phyloP scores from a whole-genome alignment of 30 jellyfish, hydroid and myxozoan genomes.

The Hydractinia symbiolongicarpus region DNA sequence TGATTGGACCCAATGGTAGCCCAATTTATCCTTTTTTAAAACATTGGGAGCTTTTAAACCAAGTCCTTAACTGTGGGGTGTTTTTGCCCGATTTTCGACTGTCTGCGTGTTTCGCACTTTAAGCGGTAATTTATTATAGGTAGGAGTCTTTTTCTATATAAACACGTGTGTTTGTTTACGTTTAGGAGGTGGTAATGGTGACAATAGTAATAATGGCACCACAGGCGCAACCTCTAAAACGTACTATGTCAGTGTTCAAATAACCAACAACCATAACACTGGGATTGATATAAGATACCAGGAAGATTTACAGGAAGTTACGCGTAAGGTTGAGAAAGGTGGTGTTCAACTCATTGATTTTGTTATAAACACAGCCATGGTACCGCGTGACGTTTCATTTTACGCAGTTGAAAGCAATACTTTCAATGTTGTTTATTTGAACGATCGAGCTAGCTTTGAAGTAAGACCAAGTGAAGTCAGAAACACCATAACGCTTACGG shows the following conservation, averaged over 20 bases:
- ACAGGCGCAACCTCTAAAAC: conserved; percentile 17
- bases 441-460: conserved; percentile 7
- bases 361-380: not conserved
- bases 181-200: too few relatives aligned
- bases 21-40: too few relatives aligned
- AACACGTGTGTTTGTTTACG: too few relatives aligned
- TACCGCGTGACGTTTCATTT: conserved; percentile 7
- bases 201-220: too few relatives aligned
- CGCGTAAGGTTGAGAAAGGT: conserved; percentile 28
- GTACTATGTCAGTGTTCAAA: conserved; percentile 37
- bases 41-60: too few relatives aligned
- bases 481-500: not conserved
- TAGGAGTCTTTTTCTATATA: too few relatives aligned
- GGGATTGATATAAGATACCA: conserved; percentile 38
- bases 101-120: too few relatives aligned
- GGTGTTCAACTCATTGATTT: conserved; percentile 26
- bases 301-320: conserved; percentile 36
- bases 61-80: too few relatives aligned
- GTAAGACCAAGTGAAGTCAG: not conserved
- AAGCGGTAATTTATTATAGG: too few relatives aligned
- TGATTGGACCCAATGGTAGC: too few relatives aligned
- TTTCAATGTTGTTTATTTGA: conserved; percentile 16
- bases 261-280: conserved; percentile 34
- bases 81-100: too few relatives aligned
- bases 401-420: conserved; percentile 22